A percentile compares a stretch with the other conserved stretches of the same genome.
These are phyloP conservation scores for Sinocyclocheilus anophthalmus DNA, from an alignment of 2,113 vertebrate species.

Conservation along the genomic window DNA sequence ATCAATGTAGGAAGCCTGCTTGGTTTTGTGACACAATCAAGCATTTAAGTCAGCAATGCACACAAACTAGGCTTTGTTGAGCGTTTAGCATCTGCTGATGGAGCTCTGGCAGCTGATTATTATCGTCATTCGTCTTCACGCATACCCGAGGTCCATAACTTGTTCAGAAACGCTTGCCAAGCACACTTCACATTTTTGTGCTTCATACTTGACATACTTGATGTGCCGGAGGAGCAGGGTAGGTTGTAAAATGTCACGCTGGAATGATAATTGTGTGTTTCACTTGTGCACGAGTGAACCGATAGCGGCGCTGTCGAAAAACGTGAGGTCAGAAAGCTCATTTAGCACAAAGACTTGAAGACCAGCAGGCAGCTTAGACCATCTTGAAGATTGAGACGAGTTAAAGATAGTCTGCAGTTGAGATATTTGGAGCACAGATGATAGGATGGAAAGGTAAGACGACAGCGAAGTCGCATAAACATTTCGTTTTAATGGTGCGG, in stretches of 20 bases:
- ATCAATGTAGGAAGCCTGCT: not conserved
- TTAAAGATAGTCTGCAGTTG: not conserved
- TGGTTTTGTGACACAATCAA: not conserved
- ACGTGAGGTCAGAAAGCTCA: not conserved
- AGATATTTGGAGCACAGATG: not conserved
- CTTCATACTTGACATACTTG: not conserved
- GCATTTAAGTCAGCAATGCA: not conserved
- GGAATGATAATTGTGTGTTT: conserved; percentile 1
- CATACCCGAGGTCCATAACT: not conserved
- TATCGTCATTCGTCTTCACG: not conserved
- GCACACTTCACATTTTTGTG: not conserved
- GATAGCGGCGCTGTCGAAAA: not conserved
- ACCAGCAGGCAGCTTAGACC: not conserved
- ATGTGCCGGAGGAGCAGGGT: not conserved
- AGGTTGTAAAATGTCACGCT: conserved; percentile 4
- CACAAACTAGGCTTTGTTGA: not conserved
- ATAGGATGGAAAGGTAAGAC: conserved; percentile 2
- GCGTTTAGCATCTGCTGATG: not conserved
- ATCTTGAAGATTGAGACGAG: not conserved
- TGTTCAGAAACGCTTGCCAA: not conserved
- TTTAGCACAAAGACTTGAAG: conserved; percentile 4
- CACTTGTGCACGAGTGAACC: not conserved
- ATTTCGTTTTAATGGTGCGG: not conserved
- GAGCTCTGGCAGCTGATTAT: not conserved
- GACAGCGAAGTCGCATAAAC: not conserved